Conservation (phyloP, 2,888 invertebrate genomes). For the Hololepta plana region DNA sequence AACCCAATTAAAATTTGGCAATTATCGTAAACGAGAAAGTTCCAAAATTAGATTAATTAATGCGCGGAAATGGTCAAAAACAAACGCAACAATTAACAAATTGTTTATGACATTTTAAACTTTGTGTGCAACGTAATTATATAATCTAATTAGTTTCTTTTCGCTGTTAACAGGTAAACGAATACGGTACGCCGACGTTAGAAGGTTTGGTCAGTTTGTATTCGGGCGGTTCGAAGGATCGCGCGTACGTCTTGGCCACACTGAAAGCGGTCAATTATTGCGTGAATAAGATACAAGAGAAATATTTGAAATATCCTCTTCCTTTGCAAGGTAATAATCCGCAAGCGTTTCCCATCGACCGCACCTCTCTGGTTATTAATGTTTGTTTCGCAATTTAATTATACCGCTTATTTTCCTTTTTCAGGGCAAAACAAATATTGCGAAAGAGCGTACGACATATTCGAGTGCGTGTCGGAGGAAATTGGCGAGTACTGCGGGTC, state of each 20-base stretch:
- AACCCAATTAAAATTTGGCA: conserved; percentile 2
- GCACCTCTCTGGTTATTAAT: background rate
- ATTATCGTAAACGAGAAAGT: background rate
- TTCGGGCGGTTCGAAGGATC: conserved; percentile 60
- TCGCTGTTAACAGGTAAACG: conserved; percentile 48
- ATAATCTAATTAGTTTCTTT: conserved; percentile 9
- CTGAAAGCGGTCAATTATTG: conserved; percentile 51
- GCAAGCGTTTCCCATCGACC: too few relatives aligned
- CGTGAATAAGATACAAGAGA: conserved; percentile 36
- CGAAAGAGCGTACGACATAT: conserved; percentile 58
- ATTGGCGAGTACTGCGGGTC: conserved; percentile 55
- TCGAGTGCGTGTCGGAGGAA: conserved; percentile 62
- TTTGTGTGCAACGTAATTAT: background rate
- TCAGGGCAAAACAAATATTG: conserved; percentile 52
- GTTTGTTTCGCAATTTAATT: conserved; percentile 3
- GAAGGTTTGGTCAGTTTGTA: conserved; percentile 56
- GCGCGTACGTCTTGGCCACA: conserved; percentile 58
- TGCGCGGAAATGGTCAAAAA: background rate
- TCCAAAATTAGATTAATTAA: conserved; percentile 1
- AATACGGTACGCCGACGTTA: conserved; percentile 52
- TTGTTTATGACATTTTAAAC: background rate
- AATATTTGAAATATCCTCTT: conserved; percentile 16
- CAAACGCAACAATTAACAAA: background rate
- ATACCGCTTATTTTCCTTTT: conserved; percentile 17
- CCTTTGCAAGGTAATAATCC: conserved; percentile 17